phyloP scores from a whole-genome alignment of 2,113 vertebrate species.

The Pantherophis guttatus region DNA sequence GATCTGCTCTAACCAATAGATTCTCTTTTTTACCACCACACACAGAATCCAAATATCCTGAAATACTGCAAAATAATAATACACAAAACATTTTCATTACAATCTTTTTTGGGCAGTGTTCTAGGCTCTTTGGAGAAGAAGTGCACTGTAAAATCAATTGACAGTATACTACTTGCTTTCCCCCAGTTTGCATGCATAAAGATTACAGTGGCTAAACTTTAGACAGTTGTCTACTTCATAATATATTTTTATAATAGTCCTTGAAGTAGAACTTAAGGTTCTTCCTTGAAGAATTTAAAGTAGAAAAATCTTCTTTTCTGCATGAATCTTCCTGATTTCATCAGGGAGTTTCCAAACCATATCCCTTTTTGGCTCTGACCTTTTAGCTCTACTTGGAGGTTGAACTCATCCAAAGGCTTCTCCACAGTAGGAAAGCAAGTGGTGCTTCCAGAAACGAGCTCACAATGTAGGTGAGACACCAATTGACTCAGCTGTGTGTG shows the following conservation, averaged over 20 bases:
- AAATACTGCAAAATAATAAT: background rate
- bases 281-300: too few relatives aligned
- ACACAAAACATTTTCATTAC: background rate
- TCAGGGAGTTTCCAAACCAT: background rate
- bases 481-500: background rate
- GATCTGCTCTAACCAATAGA: background rate
- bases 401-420: constrained; percentile 5
- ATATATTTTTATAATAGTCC: background rate
- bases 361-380: constrained; percentile 6
- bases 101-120: background rate
- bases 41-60: background rate
- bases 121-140: background rate
- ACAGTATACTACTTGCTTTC: background rate
- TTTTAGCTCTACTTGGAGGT: constrained; percentile 11
- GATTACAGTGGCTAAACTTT: background rate
- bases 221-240: background rate
- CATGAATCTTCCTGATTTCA: background rate
- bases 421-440: constrained; percentile 10
- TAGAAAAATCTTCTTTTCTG: background rate
- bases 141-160: background rate
- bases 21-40: background rate
- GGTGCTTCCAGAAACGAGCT: background rate
- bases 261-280: background rate
- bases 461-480: background rate
- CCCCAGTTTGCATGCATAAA: background rate